Conservation (phyloP, 2,797 vertebrate genomes). For the Pangasius djambal region DNA sequence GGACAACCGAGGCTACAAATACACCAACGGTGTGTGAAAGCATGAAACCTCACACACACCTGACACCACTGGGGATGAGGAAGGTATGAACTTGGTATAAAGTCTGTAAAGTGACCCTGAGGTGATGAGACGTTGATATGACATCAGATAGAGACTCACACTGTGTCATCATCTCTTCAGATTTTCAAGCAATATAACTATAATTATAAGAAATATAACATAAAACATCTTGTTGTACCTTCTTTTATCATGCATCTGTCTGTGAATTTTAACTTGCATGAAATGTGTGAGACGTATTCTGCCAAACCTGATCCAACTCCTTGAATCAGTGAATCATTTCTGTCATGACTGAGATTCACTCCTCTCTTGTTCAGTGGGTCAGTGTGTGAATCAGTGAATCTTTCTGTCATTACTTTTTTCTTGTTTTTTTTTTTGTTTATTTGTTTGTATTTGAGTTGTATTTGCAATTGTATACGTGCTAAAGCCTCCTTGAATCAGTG, state of each 20-base stretch:
- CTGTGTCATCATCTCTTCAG: neutral
- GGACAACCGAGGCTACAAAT: neutral
- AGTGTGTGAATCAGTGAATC: neutral
- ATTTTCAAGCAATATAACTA: neutral
- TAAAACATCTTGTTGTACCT: neutral
- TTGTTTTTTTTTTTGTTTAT: too few species aligned
- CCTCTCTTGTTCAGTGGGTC: neutral
- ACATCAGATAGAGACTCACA: neutral
- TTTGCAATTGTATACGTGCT: too few species aligned
- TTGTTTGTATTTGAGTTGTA: too few species aligned
- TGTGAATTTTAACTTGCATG: neutral
- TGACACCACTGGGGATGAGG: neutral
- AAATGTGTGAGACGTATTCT: neutral
- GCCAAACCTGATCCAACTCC: neutral
- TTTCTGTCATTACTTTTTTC: neutral
- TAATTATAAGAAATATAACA: neutral
- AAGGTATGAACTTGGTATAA: neutral
- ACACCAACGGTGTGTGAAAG: neutral
- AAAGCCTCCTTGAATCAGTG: too few species aligned
- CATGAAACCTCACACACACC: neutral
- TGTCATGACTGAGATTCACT: neutral
- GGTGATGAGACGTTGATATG: neutral
- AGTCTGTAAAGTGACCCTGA: neutral
- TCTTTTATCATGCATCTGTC: neutral
- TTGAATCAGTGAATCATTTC: neutral